Conservation (phyloP, 2,888 invertebrate species). For the Drosophila nr. fundita region DNA sequence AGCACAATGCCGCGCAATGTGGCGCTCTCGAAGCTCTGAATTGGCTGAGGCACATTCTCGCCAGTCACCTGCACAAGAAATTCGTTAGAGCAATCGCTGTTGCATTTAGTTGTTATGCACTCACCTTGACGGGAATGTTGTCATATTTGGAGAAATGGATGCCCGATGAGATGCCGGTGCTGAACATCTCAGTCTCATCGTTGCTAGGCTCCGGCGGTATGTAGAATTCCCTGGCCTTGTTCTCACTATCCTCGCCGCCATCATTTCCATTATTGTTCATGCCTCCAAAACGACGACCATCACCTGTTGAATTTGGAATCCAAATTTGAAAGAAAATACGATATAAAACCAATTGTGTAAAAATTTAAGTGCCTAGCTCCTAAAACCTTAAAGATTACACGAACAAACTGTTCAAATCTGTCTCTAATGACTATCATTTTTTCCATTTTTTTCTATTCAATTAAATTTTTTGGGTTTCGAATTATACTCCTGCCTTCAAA, state of each 20-base stretch:
- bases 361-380: background rate
- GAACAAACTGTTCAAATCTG: background rate
- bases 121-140: constrained; percentile 93
- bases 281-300: constrained; percentile 20
- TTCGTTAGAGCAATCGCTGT: background rate
- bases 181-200: constrained; percentile 90
- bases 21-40: constrained; percentile 90
- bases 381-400: background rate
- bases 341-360: background rate
- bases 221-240: constrained; percentile 88
- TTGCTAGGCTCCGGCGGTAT: constrained; percentile 91
- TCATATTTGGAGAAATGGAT: constrained; percentile 97
- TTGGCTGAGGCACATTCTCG: constrained; percentile 88
- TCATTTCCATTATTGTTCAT: constrained; percentile 55
- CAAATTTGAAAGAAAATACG: background rate
- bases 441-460: too few species aligned
- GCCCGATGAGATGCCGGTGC: constrained; percentile 90
- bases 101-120: background rate
- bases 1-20: constrained; percentile 89
- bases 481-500: background rate
- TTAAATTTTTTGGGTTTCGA: too few species aligned
- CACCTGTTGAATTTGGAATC: constrained; percentile 17
- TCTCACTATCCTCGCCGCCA: constrained; percentile 68
- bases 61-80: constrained; percentile 88
- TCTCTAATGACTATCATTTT: background rate